Evolutionary conservation across 2,113 vertebrate genomes (phyloP), one percentile per base, ranked within the genome.

Genomic region (Dasyurus viverrinus): DNA sequence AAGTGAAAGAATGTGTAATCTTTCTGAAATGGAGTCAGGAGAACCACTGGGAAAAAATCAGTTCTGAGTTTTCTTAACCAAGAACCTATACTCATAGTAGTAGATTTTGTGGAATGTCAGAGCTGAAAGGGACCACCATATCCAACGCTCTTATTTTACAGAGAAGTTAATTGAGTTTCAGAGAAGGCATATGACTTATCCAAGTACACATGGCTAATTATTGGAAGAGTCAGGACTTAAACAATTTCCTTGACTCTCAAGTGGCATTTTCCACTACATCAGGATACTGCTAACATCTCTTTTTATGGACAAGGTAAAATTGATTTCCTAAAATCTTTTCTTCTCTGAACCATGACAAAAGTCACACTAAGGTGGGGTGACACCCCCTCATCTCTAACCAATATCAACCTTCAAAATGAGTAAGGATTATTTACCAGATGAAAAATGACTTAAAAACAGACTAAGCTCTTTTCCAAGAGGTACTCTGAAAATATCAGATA

Each of bases 321-420:
- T 52, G 84, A 90, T 93, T 92, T 52, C 91, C 76, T 89, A 30
- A 16, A 12, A 42, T 84, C 36, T 19, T 84, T 84, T 6, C 19
- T 84, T 84, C 68, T 84, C 68, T 84, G 68, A 84, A 8, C n/a
- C 68, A 84, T 84, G 68, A 42, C 36, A 84, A 84, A 19, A 84
- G 19, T 76, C 36, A 76, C 12, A n/a, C 60, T n/a, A 68, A 68
- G 3, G 14, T 76, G 16, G 16, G n/a, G 16, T n/a, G n/a, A 22
- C 91, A 55, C 57, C 30, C 54, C 54, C 50, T 52, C 46, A 84
- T 50, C n/a, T 42, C n/a, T 96, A 93, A 53, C 91, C 91, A 54
- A 91, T 90, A n/a, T n/a, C 42, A 84, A 36, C 42, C 93, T 91
- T 93, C 25, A 50, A 91, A 97, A 55, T 57, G 52, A 94, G 84